Conservation (phyloP, 2,113 vertebrate genomes). For the Rhea americana region DNA sequence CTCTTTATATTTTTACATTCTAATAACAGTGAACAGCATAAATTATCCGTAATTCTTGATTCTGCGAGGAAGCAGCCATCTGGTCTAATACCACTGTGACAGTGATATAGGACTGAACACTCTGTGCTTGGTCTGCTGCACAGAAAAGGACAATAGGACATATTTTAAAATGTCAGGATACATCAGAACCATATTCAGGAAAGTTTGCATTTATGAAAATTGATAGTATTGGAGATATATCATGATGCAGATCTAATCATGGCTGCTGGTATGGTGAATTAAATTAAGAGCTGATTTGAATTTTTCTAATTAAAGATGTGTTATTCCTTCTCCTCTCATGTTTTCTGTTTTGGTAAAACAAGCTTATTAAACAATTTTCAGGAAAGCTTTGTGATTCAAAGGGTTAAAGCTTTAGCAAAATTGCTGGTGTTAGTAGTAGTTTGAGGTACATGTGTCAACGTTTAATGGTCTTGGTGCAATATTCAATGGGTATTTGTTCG, state of each 20-base stretch:
- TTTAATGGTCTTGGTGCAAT: neutral
- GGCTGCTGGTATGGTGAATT: constrained; percentile 73
- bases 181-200: constrained; percentile 81
- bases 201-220: constrained; percentile 87
- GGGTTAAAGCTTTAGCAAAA: neutral
- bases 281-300: constrained; percentile 79
- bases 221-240: constrained; percentile 82
- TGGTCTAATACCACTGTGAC: constrained; percentile 83
- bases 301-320: constrained; percentile 77
- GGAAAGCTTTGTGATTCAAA: constrained; percentile 16
- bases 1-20: constrained; percentile 84
- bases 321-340: constrained; percentile 56
- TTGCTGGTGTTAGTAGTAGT: neutral
- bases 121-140: constrained; percentile 82
- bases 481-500: constrained; percentile 10
- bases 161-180: constrained; percentile 87
- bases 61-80: constrained; percentile 85
- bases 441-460: neutral
- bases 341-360: constrained; percentile 43
- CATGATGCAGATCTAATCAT: constrained; percentile 80
- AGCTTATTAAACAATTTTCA: constrained; percentile 44
- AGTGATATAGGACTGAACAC: constrained; percentile 82
- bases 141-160: constrained; percentile 86
- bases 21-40: constrained; percentile 83
- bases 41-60: constrained; percentile 85